These are phyloP conservation scores for Climacteris rufus DNA, from an alignment of 2,113 vertebrate genomes.

Conservation along the genomic window DNA sequence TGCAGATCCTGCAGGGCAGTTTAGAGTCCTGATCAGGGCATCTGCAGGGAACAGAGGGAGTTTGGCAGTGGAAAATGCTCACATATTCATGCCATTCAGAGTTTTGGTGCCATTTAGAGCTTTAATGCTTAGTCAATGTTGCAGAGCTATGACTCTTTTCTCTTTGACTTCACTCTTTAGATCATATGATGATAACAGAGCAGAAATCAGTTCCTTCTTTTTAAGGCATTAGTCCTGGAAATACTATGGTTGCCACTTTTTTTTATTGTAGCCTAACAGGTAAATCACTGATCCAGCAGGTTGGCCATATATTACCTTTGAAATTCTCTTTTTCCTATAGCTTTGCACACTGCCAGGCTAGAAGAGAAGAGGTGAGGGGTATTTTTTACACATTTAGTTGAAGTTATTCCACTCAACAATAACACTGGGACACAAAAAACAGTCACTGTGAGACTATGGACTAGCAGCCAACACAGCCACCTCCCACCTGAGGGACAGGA, in stretches of 20 bases:
- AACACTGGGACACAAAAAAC: background rate
- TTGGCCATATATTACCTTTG: background rate
- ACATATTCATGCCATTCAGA: background rate
- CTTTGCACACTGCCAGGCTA: background rate
- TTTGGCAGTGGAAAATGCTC: background rate
- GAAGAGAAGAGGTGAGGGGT: background rate
- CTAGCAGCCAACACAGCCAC: background rate
- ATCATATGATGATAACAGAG: background rate
- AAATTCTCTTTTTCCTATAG: background rate
- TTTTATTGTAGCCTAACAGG: background rate
- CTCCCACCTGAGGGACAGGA: background rate
- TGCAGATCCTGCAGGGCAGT: background rate
- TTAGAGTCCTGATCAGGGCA: background rate
- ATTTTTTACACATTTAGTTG: background rate
- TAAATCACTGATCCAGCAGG: background rate
- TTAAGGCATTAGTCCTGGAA: background rate
- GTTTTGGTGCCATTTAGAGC: background rate
- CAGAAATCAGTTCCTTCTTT: background rate
- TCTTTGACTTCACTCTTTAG: background rate
- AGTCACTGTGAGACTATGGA: background rate
- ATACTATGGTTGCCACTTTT: background rate
- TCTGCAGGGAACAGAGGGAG: background rate
- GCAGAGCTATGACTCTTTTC: background rate
- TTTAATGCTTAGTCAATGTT: background rate
- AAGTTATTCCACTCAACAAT: background rate